A percentile compares a stretch with the other conserved stretches of the same genome.
phyloP scores from a whole-genome alignment of 1,140 invertebrate genomes.

The Drosophila sucinea region DNA sequence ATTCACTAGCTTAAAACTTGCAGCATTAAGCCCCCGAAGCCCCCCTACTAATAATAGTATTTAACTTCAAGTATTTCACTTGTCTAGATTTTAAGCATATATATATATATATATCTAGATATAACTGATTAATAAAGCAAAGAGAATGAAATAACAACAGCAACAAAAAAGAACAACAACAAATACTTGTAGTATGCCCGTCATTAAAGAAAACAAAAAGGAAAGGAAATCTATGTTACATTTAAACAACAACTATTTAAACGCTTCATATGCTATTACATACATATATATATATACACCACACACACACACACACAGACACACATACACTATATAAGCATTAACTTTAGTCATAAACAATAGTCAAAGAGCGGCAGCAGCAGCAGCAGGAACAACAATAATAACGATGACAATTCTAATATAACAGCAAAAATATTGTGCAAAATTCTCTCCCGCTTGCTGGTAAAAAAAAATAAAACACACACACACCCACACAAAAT shows the following conservation, averaged over 20 bases:
- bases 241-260: slow-evolving; percentile 70
- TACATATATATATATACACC: slow-evolving; percentile 48
- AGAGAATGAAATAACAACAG: slow-evolving; percentile 27
- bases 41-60: slow-evolving; percentile 46
- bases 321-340: slow-evolving; percentile 43
- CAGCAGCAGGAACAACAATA: slow-evolving; percentile 44
- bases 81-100: slow-evolving; percentile 63
- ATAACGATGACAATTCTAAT: slow-evolving; percentile 30
- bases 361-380: slow-evolving; percentile 66
- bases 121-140: slow-evolving; percentile 52
- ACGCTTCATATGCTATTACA: slow-evolving; percentile 76
- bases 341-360: slow-evolving; percentile 78
- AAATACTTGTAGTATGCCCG: slow-evolving; percentile 52
- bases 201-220: slow-evolving; percentile 43
- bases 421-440: slow-evolving; percentile 44
- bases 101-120: slow-evolving; percentile 46
- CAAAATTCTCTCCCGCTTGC: slow-evolving; percentile 59
- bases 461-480: slow-evolving; percentile 12
- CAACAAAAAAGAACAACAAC: slow-evolving; percentile 20
- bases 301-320: slow-evolving; percentile 12
- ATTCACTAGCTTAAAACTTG: slow-evolving; percentile 63
- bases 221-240: slow-evolving; percentile 55
- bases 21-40: slow-evolving; percentile 44
- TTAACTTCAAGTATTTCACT: slow-evolving; percentile 67
- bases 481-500: slow-evolving; percentile 43